Conservation (phyloP, 2,888 invertebrate genomes). For the Melieria crassipennis region DNA sequence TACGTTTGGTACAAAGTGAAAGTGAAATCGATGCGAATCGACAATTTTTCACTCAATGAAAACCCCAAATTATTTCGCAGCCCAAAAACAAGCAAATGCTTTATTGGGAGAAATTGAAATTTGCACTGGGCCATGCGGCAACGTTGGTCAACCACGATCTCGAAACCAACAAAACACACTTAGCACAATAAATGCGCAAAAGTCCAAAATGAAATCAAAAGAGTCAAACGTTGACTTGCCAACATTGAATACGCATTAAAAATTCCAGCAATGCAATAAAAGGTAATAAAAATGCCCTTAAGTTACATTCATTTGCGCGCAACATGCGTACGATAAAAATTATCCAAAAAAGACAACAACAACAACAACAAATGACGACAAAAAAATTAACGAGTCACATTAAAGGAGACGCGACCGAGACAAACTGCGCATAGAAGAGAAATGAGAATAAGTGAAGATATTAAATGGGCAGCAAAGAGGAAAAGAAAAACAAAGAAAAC, state of each 20-base stretch:
- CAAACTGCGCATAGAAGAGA: too few species aligned
- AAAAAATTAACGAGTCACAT: background rate
- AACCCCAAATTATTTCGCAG: background rate
- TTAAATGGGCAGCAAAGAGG: too few species aligned
- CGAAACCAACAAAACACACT: background rate
- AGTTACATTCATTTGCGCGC: background rate
- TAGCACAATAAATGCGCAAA: background rate
- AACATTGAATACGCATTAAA: slow-evolving; percentile 27
- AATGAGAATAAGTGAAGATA: too few species aligned
- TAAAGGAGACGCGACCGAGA: too few species aligned
- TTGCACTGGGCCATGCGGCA: background rate
- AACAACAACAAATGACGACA: too few species aligned
- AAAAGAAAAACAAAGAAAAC: too few species aligned
- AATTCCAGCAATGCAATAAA: slow-evolving; percentile 23
- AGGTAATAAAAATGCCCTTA: slow-evolving; percentile 5
- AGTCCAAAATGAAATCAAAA: background rate
- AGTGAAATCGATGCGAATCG: background rate
- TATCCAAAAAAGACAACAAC: background rate
- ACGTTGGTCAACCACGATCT: background rate
- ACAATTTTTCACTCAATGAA: slow-evolving; percentile 2
- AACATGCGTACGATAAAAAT: slow-evolving; percentile 1
- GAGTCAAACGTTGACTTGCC: background rate
- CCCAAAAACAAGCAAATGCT: background rate
- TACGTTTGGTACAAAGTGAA: background rate
- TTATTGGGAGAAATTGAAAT: slow-evolving; percentile 26